These are phyloP conservation scores for Phaethornis superciliosus DNA, from an alignment of 2,113 vertebrate genomes.

Conservation along the genomic window DNA sequence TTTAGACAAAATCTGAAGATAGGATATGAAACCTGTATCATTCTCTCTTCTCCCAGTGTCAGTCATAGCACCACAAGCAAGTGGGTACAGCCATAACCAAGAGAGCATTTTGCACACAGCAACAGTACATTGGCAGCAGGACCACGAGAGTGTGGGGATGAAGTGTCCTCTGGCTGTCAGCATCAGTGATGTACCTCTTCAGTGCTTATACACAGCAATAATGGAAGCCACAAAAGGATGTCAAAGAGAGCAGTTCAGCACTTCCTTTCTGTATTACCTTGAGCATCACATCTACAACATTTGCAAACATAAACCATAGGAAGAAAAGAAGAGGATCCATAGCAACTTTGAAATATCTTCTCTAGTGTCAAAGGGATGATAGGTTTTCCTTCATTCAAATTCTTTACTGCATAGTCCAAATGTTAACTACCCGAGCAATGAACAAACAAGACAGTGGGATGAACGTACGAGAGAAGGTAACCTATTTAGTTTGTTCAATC, in stretches of 20 bases:
- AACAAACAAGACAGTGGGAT: not conserved
- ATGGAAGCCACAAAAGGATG: not conserved
- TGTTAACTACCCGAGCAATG: not conserved
- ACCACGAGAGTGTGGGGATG: not conserved
- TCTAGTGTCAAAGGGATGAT: not conserved
- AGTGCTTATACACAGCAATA: not conserved
- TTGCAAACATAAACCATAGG: not conserved
- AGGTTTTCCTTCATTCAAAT: not conserved
- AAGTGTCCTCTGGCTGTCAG: not conserved
- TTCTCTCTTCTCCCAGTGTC: not conserved
- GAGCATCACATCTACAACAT: not conserved
- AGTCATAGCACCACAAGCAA: not conserved
- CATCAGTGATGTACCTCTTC: not conserved
- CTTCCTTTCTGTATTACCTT: not conserved
- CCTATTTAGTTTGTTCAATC: not conserved
- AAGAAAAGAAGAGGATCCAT: rapidly evolving
- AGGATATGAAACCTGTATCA: not conserved
- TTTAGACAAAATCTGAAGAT: not conserved
- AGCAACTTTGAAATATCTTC: not conserved
- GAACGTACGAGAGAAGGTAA: not conserved
- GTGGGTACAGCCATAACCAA: not conserved
- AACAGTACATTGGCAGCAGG: not conserved
- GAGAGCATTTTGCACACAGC: not conserved
- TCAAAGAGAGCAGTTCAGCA: not conserved
- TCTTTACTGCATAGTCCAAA: not conserved